phyloP scores from a whole-genome alignment of 2,888 invertebrate genomes.

The Eupithecia centaureata region DNA sequence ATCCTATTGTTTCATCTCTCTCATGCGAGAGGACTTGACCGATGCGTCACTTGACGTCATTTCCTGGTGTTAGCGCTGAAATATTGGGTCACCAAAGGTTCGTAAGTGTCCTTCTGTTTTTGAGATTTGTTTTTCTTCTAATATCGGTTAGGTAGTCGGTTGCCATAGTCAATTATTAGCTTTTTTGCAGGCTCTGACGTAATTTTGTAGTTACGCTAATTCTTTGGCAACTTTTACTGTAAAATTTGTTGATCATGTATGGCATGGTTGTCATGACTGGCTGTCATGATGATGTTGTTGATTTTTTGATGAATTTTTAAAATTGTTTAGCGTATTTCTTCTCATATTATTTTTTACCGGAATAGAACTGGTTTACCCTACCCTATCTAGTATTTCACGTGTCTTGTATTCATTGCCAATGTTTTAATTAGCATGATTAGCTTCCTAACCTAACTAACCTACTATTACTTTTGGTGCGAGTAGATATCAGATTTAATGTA shows the following conservation, averaged over 20 bases:
- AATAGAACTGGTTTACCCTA: neutral
- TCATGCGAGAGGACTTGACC: slow-evolving; percentile 33
- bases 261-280: neutral
- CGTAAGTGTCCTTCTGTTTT: slow-evolving; percentile 40
- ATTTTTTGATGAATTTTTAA: neutral
- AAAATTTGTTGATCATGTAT: neutral
- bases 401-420: slow-evolving; percentile 3
- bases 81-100: slow-evolving; percentile 46
- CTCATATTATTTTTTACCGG: neutral
- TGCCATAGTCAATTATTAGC: slow-evolving; percentile 36
- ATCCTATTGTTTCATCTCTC: slow-evolving; percentile 39
- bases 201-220: neutral
- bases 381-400: neutral
- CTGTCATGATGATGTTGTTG: neutral
- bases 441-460: slow-evolving; percentile 5
- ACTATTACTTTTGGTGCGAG: neutral
- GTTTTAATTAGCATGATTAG: slow-evolving; percentile 14
- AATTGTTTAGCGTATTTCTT: too few species aligned
- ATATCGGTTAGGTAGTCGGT: slow-evolving; percentile 21
- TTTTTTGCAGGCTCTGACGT: slow-evolving; percentile 32
- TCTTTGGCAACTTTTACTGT: neutral
- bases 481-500: slow-evolving; percentile 28
- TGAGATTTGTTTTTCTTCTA: slow-evolving; percentile 17
- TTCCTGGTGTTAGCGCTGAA: slow-evolving; percentile 56
- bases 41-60: slow-evolving; percentile 49